phyloP scores from a whole-genome alignment of 2,797 vertebrate genomes.

The Cheirogaleus major region DNA sequence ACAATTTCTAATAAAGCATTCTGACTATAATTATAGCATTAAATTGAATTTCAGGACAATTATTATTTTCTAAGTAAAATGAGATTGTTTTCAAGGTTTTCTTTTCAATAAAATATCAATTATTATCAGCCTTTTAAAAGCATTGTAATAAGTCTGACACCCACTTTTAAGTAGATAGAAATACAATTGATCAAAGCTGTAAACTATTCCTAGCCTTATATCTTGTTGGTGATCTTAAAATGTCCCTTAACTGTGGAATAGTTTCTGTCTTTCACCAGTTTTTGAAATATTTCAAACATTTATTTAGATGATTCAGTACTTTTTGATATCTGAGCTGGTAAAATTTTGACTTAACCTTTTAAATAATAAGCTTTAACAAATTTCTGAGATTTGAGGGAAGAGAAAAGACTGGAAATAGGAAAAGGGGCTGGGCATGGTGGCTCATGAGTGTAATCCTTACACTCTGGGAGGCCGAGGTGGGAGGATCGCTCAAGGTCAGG shows the following conservation, averaged over 20 bases:
- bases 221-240: not conserved
- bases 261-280: not conserved
- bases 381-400: not conserved
- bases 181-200: not conserved
- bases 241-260: not conserved
- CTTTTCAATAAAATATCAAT: conserved; percentile 48
- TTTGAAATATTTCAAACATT: not conserved
- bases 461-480: no score
- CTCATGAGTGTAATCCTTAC: no score
- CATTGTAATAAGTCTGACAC: not conserved
- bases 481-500: no score
- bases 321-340: not conserved
- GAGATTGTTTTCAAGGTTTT: conserved; percentile 44
- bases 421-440: not conserved
- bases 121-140: conserved; percentile 48
- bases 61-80: conserved; percentile 76
- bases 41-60: conserved; percentile 69
- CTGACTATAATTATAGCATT: conserved; percentile 65
- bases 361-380: not conserved
- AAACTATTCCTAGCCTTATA: not conserved
- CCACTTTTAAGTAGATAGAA: not conserved
- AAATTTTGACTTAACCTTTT: not conserved
- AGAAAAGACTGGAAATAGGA: not conserved
- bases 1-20: conserved; percentile 73
- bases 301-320: not conserved